Evolutionary conservation across 2,113 vertebrate genomes (phyloP), one percentile per base, ranked within the genome.

Genomic region (Crotalus tigris): DNA sequence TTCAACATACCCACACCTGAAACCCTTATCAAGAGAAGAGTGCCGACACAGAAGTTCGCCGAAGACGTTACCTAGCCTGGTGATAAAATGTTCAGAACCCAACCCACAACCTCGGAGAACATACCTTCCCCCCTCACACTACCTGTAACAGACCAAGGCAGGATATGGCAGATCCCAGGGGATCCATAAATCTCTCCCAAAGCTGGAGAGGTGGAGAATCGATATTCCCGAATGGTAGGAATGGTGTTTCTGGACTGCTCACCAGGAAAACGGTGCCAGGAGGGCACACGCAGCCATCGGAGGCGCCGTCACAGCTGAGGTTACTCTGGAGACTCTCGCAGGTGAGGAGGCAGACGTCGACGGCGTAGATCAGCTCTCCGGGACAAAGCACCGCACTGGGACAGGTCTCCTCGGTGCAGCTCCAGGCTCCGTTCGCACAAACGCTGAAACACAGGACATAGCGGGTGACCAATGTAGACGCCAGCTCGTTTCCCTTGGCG

Each of bases 251-350:
- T 1, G 33, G 24, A 5, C 26, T 1, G n/a, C 98, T 90, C 94
- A 99, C 98, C 96, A 98, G 97, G n/a, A 98, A 95, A 26, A 99
- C 96, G 0, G 98, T 98, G 91, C 98, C 98, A 0, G 96, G 95
- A 0, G 98, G 99, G 93, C 99, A 99, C 59, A 99, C 97, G 1
- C 98, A 99, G 94, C 98, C 98, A 0, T 98, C 97, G 0, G 97
- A 4, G 6, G 97, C 94, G 58, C 98, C 97, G 0, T 81, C 10
- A 29, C 99, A 99, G 94, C 96, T 95, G 0, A 88, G 81, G 12
- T 94, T 86, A 33, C 95, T 51, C 10, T 97, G 95, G 54, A 97
- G 91, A 21, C 95, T 97, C 87, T 98, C 97, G 55, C 99, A 99
- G 94, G 98, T 99, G 88, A 97, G 97, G 85, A 99, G 97, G 96